phyloP scores from a whole-genome alignment of 1,140 invertebrate species.

The Drosophila pallidifrons region DNA sequence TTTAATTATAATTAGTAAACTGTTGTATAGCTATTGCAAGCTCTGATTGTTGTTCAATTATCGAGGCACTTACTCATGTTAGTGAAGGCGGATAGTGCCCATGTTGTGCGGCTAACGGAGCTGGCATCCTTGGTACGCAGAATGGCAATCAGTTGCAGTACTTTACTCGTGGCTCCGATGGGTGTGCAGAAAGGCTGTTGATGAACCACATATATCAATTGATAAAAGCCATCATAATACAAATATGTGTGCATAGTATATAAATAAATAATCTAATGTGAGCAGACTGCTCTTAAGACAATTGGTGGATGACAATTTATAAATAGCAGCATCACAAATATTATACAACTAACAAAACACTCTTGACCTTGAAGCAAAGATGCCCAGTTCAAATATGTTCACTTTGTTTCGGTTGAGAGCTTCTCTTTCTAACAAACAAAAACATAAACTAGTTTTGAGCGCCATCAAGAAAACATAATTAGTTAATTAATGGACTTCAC shows the following conservation, averaged over 20 bases:
- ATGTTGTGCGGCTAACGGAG: conserved; percentile 89
- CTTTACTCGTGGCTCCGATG: conserved; percentile 89
- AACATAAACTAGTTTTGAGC: conserved; percentile 47
- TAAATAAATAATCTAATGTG: background rate
- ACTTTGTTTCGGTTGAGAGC: background rate
- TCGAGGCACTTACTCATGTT: conserved; percentile 88
- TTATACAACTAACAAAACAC: conserved; percentile 61
- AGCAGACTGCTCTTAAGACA: conserved; percentile 34
- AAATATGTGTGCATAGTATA: conserved; percentile 14
- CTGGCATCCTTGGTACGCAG: conserved; percentile 88
- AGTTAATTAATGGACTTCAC: conserved; percentile 35
- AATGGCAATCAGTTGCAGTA: conserved; percentile 89
- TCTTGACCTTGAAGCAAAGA: conserved; percentile 58
- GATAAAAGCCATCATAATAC: background rate
- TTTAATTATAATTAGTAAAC: too few relatives aligned
- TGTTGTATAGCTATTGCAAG: too few relatives aligned
- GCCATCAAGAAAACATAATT: conserved; percentile 44
- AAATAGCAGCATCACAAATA: conserved; percentile 72
- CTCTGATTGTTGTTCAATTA: background rate
- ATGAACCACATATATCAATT: conserved; percentile 31
- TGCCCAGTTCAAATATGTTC: conserved; percentile 42
- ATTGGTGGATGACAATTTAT: conserved; percentile 41
- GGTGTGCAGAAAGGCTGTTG: conserved; percentile 89
- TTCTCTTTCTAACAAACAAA: conserved; percentile 15
- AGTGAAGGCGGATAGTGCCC: conserved; percentile 90